phyloP scores from a whole-genome alignment of 1,140 invertebrate genomes.

The Gonatopus flavifemur region DNA sequence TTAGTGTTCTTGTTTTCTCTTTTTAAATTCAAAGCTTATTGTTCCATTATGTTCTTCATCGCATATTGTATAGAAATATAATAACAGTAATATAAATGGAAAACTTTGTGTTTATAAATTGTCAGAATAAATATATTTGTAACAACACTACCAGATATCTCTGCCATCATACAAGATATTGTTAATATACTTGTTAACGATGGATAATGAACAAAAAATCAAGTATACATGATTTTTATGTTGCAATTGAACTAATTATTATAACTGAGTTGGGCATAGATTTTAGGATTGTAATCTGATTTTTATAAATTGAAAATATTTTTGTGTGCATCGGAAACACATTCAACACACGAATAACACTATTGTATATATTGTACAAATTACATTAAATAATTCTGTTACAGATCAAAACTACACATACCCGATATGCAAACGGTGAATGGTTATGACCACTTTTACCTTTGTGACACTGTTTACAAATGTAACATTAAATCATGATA shows the following conservation, averaged over 20 bases:
- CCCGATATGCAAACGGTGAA: conserved; percentile 18
- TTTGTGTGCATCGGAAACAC: conserved; percentile 25
- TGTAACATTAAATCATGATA: conserved; percentile 25
- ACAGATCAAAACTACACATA: conserved; percentile 30
- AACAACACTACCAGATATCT: neutral
- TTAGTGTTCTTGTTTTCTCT: no score
- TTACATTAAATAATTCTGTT: conserved; percentile 33
- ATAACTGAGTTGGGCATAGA: conserved; percentile 1
- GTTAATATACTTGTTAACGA: neutral
- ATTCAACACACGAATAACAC: conserved; percentile 29
- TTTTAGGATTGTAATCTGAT: conserved; percentile 3
- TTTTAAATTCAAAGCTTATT: conserved; percentile 33
- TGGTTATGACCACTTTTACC: no score
- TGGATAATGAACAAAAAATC: no score
- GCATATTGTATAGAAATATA: conserved; percentile 17
- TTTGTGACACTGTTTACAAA: conserved; percentile 16
- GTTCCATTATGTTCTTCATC: conserved; percentile 29
- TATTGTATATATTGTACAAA: conserved; percentile 48
- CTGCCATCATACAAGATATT: conserved; percentile 4
- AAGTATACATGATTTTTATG: conserved; percentile 12
- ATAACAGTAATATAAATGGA: conserved; percentile 12
- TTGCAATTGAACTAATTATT: conserved; percentile 10
- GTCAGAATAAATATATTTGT: conserved; percentile 17
- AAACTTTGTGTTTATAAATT: conserved; percentile 18
- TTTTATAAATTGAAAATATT: conserved; percentile 17